A percentile compares a stretch with the other conserved stretches of the same genome.
Evolutionary conservation across 2,888 invertebrate species (phyloP).

Genomic region (Oligia latruncula): DNA sequence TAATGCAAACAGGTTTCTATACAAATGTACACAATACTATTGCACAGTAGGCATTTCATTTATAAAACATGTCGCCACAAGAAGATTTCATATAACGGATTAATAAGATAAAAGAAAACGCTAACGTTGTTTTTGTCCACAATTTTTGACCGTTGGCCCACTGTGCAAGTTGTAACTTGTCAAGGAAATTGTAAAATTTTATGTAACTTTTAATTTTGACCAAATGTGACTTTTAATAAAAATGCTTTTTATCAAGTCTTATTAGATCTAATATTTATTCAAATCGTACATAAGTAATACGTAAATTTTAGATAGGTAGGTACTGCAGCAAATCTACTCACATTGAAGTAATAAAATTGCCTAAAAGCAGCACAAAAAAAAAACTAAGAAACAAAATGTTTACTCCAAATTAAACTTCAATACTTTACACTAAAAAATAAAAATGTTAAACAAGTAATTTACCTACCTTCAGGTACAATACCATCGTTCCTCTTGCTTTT

Average conservation of each 20-base stretch:
- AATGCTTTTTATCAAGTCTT: slow-evolving; percentile 1
- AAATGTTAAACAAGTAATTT: slow-evolving; percentile 55
- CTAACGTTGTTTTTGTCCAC: slow-evolving; percentile 40
- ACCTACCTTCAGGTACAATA: slow-evolving; percentile 88
- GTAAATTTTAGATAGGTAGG: neutral
- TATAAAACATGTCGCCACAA: slow-evolving; percentile 33
- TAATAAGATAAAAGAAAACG: slow-evolving; percentile 16
- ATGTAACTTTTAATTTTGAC: slow-evolving; percentile 31
- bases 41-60: slow-evolving; percentile 35
- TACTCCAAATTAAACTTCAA: slow-evolving; percentile 2
- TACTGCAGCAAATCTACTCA: neutral
- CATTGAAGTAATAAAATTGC: neutral
- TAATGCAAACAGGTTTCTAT: slow-evolving; percentile 53
- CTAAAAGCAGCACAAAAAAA: neutral
- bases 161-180: slow-evolving; percentile 53
- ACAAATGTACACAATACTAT: slow-evolving; percentile 46
- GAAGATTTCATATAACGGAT: slow-evolving; percentile 23
- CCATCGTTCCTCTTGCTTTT: slow-evolving; percentile 86
- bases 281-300: neutral
- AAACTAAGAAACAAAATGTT: neutral
- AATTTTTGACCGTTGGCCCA: slow-evolving; percentile 52
- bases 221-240: neutral
- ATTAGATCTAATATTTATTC: slow-evolving; percentile 20
- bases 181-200: slow-evolving; percentile 33
- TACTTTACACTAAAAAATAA: neutral